Evolutionary conservation across 1,140 invertebrate genomes (phyloP).

Genomic region (Aleiodes sp.): DNA sequence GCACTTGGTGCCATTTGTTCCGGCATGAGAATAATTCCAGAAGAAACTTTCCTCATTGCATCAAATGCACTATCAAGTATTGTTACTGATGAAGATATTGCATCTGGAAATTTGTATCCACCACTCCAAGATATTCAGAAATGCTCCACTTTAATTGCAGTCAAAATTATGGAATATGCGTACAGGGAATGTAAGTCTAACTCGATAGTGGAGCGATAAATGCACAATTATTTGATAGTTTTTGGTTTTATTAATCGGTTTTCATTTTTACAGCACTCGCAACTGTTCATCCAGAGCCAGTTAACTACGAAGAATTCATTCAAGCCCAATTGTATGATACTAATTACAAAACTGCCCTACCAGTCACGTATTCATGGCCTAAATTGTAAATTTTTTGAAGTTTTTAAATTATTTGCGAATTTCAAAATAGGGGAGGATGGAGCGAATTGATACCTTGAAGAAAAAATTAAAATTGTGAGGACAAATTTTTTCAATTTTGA

Average conservation of each 20-base stretch:
- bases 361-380: conserved; percentile 75
- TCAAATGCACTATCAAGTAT: conserved; percentile 85
- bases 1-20: conserved; percentile 86
- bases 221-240: background rate
- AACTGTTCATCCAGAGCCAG: conserved; percentile 80
- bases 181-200: conserved; percentile 78
- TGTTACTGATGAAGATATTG: conserved; percentile 84
- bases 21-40: conserved; percentile 85
- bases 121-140: conserved; percentile 87
- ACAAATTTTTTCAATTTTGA: no score
- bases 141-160: conserved; percentile 90
- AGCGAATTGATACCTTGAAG: no score
- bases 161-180: conserved; percentile 85
- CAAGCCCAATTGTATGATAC: conserved; percentile 84
- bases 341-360: conserved; percentile 75
- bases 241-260: conserved; percentile 21
- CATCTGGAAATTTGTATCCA: conserved; percentile 93
- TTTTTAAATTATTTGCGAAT: no score
- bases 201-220: conserved; percentile 10
- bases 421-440: no score
- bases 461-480: no score
- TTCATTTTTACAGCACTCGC: conserved; percentile 72
- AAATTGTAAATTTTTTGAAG: conserved; percentile 51
- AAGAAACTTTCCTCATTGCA: conserved; percentile 89
- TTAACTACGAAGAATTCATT: conserved; percentile 79